Conservation (phyloP, 2,888 invertebrate genomes). For the Andrena fulva region DNA sequence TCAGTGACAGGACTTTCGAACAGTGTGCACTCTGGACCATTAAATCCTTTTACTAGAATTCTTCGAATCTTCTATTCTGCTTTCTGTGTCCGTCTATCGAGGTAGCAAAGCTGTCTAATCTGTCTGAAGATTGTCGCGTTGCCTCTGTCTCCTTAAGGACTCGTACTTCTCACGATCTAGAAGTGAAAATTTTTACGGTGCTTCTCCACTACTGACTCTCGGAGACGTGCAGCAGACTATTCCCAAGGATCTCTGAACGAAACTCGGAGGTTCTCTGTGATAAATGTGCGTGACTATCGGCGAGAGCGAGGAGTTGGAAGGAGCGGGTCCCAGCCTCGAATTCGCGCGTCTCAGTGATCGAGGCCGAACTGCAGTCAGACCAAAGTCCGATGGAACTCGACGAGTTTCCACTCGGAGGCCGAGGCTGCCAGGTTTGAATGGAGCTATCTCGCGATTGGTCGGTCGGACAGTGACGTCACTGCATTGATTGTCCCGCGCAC, state of each 20-base stretch:
- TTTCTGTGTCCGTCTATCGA: neutral
- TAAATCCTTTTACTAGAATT: neutral
- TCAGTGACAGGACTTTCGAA: neutral
- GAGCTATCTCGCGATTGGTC: constrained; percentile 88
- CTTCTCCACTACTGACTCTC: neutral
- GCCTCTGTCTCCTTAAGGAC: neutral
- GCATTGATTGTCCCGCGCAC: constrained; percentile 89
- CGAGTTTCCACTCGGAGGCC: constrained; percentile 81
- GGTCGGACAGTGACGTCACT: constrained; percentile 89
- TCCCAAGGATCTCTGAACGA: neutral
- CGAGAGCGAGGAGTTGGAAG: constrained; percentile 4
- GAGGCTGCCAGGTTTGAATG: constrained; percentile 87
- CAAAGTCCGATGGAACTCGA: constrained; percentile 82
- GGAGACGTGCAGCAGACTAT: neutral
- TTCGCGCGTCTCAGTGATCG: constrained; percentile 82
- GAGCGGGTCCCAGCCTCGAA: constrained; percentile 57
- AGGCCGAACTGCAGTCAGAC: constrained; percentile 83
- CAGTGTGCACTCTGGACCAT: constrained; percentile 10
- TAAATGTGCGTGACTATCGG: constrained; percentile 2
- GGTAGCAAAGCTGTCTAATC: neutral
- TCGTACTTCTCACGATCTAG: neutral
- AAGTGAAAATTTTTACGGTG: neutral
- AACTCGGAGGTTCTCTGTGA: constrained; percentile 41
- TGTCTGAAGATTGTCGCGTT: neutral
- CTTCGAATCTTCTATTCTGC: neutral